Evolutionary conservation across 2,888 invertebrate genomes (phyloP), one percentile per base, ranked within the genome.

Genomic region (Orthosia gracilis): DNA sequence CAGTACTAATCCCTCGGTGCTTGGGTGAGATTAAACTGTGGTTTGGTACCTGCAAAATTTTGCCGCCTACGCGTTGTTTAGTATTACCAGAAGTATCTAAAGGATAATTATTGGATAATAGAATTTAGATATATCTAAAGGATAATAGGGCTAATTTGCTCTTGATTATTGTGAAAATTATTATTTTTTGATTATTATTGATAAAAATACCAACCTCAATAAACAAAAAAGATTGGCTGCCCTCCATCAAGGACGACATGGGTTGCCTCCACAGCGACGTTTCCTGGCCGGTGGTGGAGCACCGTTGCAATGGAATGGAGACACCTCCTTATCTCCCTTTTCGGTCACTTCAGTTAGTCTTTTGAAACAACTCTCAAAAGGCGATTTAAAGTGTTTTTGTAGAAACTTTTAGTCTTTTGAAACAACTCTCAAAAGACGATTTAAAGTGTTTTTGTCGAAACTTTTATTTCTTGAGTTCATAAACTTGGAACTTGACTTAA

Each of bases 181-280:
- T 31, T 31, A 4, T 31, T 31, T 31, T n/a, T n/a, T n/a, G n/a
- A n/a, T n/a, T n/a, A n/a, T n/a, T n/a, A n/a, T n/a, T n/a, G n/a
- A n/a, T n/a, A n/a, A n/a, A n/a, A n/a, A n/a, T n/a, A n/a, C n/a
- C n/a, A n/a, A n/a, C n/a, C n/a, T n/a, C n/a, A n/a, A n/a, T n/a
- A n/a, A n/a, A n/a, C n/a, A n/a, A n/a, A n/a, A n/a, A n/a, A n/a
- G n/a, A n/a, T n/a, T n/a, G n/a, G 97, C 97, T 0, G 98, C 97
- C 67, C 97, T 96, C 99, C 99, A 99, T 79, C 98, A 97, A 0
- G 98, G 98, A 9, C 98, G 97, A 89, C 99, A 99, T 0, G 98
- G 98, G 69, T 97, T 97, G 0, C 98, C 98, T 80, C 98, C 99
- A 91, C 98, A 98, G 55, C 97, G 97, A 91, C 98, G 90, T 72